Base-by-base conservation (phyloP, 2,888 invertebrate species). In the Cantharis rustica region DNA sequence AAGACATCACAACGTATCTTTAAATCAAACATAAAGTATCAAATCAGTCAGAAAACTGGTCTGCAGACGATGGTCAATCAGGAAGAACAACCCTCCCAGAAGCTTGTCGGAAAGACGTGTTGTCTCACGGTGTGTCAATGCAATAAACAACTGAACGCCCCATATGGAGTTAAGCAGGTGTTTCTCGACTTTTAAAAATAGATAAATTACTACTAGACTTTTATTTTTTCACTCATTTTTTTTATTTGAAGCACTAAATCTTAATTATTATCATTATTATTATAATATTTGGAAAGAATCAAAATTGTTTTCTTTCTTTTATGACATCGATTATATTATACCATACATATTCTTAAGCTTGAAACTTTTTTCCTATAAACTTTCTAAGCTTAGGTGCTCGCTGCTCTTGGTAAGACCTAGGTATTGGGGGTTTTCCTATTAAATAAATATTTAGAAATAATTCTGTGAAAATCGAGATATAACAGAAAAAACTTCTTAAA, bases 21-120 rank as follows among this genome's bases (percentile, higher is more conserved):
- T 75, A 75, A 73, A 78, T 80, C 80, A 80, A 80, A 80, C 79
- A 75, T 75, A 75, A 77, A 75, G 78, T 73, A 75, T 77, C 76
- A 79, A 80, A 79, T 79, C 79, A 79, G 79, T 79, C 79, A 78
- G 73, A 75, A 63, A 75, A 78, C 75, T 61, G 73, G 75, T 78
- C 73, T 75, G 69, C 66, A 77, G 75, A 76, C 75, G 79, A 75
- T 80, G 80, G 80, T 79, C 80, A 81, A 82, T 82, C 82, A 82
- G 82, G 82, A 82, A 82, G 82, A 79, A 77, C 80, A 81, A 82
- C 82, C 82, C 82, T 82, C 82, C 82, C 79, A 80, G 79, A 79
- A 82, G 80, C 80, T 79, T 79, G 82, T 80, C 80, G 79, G 77
- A 80, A 79, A 72, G 77, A 70, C 77, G 73, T 73, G 72, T 66